phyloP scores from a whole-genome alignment of 2,888 invertebrate species.

The Alitta virens region DNA sequence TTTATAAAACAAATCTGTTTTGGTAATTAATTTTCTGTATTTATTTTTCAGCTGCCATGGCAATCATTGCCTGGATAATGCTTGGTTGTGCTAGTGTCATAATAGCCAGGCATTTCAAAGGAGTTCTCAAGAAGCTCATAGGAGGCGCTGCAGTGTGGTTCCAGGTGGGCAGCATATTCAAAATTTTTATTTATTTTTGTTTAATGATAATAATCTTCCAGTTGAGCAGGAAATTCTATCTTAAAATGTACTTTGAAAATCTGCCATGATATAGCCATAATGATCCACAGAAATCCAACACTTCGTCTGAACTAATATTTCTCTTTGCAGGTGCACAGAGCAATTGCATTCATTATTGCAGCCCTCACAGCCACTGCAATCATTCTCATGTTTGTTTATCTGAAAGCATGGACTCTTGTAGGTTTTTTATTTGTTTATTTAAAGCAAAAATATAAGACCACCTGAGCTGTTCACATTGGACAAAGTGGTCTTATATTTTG shows the following conservation, averaged over 20 bases:
- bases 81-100: conserved; percentile 32
- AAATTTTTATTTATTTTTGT: no score
- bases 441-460: no score
- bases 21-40: neutral
- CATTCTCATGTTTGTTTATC: conserved; percentile 74
- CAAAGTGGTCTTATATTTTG: no score
- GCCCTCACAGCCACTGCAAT: conserved; percentile 73
- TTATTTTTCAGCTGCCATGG: conserved; percentile 28
- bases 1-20: neutral
- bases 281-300: no score
- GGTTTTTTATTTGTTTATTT: no score
- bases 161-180: conserved; percentile 64
- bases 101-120: conserved; percentile 33
- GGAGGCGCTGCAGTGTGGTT: conserved; percentile 91
- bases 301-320: neutral
- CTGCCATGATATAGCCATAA: no score
- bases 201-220: no score
- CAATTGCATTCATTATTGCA: conserved; percentile 74
- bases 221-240: no score
- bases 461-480: no score
- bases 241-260: no score
- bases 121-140: conserved; percentile 50
- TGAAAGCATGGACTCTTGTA: conserved; percentile 62
- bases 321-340: conserved; percentile 32
- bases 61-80: conserved; percentile 36